phyloP scores from a whole-genome alignment of 2,888 invertebrate species.

The Synergus laeviventris region DNA sequence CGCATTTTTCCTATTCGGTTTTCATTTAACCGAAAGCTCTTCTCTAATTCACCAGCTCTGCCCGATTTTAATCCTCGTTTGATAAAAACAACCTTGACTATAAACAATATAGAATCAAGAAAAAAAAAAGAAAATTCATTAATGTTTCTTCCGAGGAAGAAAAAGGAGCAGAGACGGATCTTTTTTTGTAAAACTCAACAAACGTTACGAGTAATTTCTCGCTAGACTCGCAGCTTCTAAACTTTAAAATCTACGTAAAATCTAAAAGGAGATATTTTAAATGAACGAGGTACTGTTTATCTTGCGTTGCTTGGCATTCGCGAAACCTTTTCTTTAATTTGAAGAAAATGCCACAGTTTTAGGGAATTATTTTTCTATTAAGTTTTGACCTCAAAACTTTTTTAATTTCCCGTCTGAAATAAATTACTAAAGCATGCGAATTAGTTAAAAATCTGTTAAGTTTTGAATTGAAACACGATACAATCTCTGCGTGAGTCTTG shows the following conservation, averaged over 20 bases:
- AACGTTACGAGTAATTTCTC: neutral
- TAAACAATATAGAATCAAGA: neutral
- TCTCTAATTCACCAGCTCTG: neutral
- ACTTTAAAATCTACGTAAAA: constrained; percentile 6
- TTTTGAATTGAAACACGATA: no score
- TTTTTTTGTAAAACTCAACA: neutral
- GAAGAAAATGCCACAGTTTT: neutral
- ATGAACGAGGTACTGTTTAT: neutral
- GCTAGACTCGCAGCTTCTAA: neutral
- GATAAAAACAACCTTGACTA: neutral
- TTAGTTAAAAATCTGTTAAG: no score
- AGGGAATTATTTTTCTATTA: no score
- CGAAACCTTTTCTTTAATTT: neutral
- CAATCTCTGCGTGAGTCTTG: no score
- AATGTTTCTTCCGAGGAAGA: neutral
- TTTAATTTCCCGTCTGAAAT: no score
- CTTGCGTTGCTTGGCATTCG: constrained; percentile 1
- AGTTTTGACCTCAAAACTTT: no score
- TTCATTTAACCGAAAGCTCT: neutral
- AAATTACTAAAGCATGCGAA: no score
- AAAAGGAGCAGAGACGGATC: neutral
- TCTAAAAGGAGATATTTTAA: constrained; percentile 3
- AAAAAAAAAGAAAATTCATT: neutral
- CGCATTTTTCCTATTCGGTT: neutral
- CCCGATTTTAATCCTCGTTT: neutral